A percentile compares a stretch with the other conserved stretches of the same genome.
phyloP scores from a whole-genome alignment of 2,113 vertebrate species.

The Saimiri boliviensis region DNA sequence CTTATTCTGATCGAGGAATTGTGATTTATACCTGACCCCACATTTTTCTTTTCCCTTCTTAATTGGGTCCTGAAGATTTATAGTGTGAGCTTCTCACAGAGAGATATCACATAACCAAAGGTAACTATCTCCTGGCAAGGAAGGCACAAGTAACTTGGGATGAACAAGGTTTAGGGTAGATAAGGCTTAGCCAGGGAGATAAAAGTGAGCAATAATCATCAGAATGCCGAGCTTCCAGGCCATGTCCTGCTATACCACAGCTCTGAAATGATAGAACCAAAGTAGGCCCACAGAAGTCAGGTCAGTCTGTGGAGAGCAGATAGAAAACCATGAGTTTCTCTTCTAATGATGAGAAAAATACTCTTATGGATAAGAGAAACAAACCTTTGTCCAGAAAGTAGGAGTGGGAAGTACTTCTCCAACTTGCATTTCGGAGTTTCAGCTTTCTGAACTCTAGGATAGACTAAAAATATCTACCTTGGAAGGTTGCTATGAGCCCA shows the following conservation, averaged over 20 bases:
- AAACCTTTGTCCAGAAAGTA: background rate
- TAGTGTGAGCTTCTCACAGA: background rate
- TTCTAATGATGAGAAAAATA: background rate
- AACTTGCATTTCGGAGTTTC: background rate
- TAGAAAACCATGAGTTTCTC: background rate
- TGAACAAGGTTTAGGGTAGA: background rate
- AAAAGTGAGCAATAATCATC: background rate
- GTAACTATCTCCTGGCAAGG: background rate
- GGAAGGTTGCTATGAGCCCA: background rate
- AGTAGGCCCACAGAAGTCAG: background rate
- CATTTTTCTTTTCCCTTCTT: constrained; percentile 6
- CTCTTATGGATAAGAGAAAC: background rate
- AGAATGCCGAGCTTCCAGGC: background rate
- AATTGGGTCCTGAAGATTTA: constrained; percentile 3
- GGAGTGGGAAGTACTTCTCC: background rate
- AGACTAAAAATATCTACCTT: background rate
- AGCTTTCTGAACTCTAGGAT: background rate
- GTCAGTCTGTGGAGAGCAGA: background rate
- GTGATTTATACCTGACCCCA: constrained; percentile 1
- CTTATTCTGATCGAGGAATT: background rate
- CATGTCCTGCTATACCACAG: too few relatives aligned
- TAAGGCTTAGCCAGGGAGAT: background rate
- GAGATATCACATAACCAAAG: background rate
- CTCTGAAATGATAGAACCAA: background rate
- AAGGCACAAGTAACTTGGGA: background rate